Conservation (phyloP, 30 jellyfish, hydroid and myxozoan genomes). For the Aurelia sp. region DNA sequence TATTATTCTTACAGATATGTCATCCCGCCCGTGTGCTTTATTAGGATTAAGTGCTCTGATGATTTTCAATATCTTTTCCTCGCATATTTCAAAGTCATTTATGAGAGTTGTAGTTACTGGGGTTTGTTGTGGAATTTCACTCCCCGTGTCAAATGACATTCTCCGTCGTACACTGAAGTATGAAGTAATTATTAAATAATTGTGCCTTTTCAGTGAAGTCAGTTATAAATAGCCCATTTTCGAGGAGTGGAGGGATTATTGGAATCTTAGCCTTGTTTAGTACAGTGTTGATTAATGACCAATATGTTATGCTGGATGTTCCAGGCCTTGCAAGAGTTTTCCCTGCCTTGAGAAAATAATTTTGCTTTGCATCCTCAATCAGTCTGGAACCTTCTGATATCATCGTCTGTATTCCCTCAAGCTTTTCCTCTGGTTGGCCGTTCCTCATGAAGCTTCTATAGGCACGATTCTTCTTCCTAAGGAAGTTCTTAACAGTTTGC, state of each 20-base stretch:
- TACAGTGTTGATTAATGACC: constrained; percentile 71
- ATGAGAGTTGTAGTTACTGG: constrained; percentile 40
- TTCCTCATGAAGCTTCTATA: too few species aligned
- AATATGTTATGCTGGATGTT: constrained; percentile 68
- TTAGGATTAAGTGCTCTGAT: constrained; percentile 26
- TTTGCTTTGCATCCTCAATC: constrained; percentile 66
- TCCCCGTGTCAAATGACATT: constrained; percentile 71
- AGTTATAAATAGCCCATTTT: constrained; percentile 63
- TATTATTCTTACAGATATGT: too few species aligned
- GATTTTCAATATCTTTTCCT: constrained; percentile 52
- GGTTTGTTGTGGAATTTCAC: constrained; percentile 58
- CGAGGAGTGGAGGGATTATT: constrained; percentile 65
- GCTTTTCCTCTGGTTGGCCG: not conserved
- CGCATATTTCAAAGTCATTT: constrained; percentile 42
- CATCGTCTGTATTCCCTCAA: constrained; percentile 49
- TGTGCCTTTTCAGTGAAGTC: constrained; percentile 76
- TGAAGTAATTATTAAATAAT: constrained; percentile 56
- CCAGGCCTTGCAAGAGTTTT: constrained; percentile 54
- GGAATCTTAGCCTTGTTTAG: constrained; percentile 72
- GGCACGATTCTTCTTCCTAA: too few species aligned
- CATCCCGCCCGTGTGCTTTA: too few species aligned
- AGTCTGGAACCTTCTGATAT: constrained; percentile 46
- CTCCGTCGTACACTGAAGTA: constrained; percentile 66
- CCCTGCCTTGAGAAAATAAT: constrained; percentile 63
- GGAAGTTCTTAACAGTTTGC: too few species aligned